Base-by-base conservation (phyloP, 2,113 vertebrate genomes). In the Rhizomys pruinosus region DNA sequence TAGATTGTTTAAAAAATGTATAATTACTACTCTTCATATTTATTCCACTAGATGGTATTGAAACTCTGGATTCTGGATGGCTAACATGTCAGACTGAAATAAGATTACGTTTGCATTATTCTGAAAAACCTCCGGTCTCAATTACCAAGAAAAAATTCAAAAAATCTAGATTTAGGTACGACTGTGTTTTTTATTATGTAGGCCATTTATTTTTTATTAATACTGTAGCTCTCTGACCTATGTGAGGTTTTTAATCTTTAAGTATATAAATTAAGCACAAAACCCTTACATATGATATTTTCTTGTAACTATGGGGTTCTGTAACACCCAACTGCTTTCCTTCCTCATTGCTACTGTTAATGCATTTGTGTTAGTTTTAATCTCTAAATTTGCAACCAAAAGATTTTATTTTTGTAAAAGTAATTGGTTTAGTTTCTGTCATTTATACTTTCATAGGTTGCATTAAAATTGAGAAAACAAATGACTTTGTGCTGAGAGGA, bases 111-210 rank as follows among this genome's bases (percentile, higher is more conserved):
- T 98, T 99, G 93, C 99, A 99, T 98, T 98, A 98, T 97, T 99
- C 99, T 84, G 98, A 99, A 97, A 99, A 98, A 96, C 95, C 98
- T 71, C 99, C 99, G 29, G 99, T 99, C 77, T 98, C 99, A 42
- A 99, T 99, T 95, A 99, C 99, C 3, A 99, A 99, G 98, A 99
- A 99, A 97, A 99, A 99, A 97, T 99, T 98, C 96, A 99, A 99
- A 98, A 99, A 99, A 61, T 99, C 99, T 63, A 98, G 99, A 96
- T 99, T 99, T 98, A 99, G 99, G 99, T 99, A 98, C 97, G 98
- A 95, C 42, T 85, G 32, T 91, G 27, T 63, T 82, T 63, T 89
- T 96, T 91, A n/a, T 96, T 93, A 87, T 64, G 92, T 25, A 39
- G 3, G 23, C 10, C 20, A 59, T 64, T 92, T 87, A 63, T 11